phyloP scores from a whole-genome alignment of 2,888 invertebrate genomes.

The Cheilosia vernalis region DNA sequence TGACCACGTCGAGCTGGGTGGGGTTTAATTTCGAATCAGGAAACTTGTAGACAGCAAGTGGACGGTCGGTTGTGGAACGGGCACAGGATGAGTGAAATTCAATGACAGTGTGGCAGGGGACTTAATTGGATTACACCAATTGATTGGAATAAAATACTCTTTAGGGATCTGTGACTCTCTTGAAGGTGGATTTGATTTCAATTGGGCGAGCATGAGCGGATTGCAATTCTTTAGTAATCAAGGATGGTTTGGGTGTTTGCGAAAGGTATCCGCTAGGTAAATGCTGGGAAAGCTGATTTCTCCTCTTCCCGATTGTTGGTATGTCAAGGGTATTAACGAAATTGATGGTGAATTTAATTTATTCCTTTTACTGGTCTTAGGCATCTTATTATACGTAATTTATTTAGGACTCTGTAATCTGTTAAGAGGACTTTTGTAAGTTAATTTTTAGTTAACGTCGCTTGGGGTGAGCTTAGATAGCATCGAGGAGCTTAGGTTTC shows the following conservation, averaged over 20 bases:
- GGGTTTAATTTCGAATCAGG: slow-evolving; percentile 53
- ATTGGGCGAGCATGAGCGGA: slow-evolving; percentile 57
- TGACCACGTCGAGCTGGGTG: slow-evolving; percentile 15
- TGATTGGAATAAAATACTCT: slow-evolving; percentile 72
- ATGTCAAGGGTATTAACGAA: no score
- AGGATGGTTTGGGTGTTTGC: background rate
- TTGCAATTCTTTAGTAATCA: slow-evolving; percentile 55
- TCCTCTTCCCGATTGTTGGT: background rate
- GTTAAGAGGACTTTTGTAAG: background rate
- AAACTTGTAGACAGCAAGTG: background rate
- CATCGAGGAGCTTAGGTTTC: no score
- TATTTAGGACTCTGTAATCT: background rate
- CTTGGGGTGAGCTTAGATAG: background rate
- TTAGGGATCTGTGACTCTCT: slow-evolving; percentile 28
- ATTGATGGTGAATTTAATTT: slow-evolving; percentile 35
- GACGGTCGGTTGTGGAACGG: background rate
- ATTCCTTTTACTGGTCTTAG: slow-evolving; percentile 4
- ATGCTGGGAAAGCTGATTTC: background rate
- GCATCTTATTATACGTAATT: background rate
- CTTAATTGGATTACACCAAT: slow-evolving; percentile 75
- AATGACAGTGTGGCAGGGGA: slow-evolving; percentile 52
- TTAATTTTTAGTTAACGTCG: background rate
- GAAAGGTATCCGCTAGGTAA: background rate
- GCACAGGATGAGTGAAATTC: slow-evolving; percentile 1
- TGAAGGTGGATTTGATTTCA: slow-evolving; percentile 57